A percentile compares a stretch with the other conserved stretches of the same genome.
Evolutionary conservation across 2,113 vertebrate species (phyloP).

Genomic region (Notothenia coriiceps): DNA sequence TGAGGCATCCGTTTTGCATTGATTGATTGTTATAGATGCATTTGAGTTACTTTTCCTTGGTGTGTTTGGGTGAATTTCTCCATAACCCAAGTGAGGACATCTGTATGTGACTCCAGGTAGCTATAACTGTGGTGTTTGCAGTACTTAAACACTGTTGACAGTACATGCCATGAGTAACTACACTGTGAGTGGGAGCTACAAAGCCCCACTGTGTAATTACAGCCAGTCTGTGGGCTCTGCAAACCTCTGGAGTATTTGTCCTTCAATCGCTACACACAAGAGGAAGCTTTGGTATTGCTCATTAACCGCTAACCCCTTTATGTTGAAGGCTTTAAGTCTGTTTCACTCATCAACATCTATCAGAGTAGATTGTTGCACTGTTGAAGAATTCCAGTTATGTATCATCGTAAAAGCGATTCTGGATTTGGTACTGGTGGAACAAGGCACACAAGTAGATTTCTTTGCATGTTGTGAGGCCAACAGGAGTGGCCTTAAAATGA

Average conservation of each 20-base stretch:
- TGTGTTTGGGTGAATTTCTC: not conserved
- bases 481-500: slow-evolving; percentile 19
- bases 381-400: slow-evolving; percentile 32
- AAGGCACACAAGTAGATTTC: not conserved
- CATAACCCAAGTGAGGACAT: not conserved
- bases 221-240: slow-evolving; percentile 40
- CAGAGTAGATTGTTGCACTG: not conserved
- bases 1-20: not conserved
- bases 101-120: not conserved
- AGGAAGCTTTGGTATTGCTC: slow-evolving; percentile 12
- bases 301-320: not conserved
- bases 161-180: slow-evolving; percentile 18
- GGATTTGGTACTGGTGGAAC: not conserved
- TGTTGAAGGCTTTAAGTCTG: not conserved
- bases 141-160: slow-evolving; percentile 15
- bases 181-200: slow-evolving; percentile 25
- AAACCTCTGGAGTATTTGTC: slow-evolving; percentile 57
- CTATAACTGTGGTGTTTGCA: slow-evolving; percentile 27
- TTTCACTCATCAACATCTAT: not conserved
- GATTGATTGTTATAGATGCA: not conserved
- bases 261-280: slow-evolving; percentile 17
- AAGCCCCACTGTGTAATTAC: slow-evolving; percentile 45
- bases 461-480: slow-evolving; percentile 26
- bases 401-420: not conserved
- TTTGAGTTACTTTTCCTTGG: not conserved